A percentile compares a stretch with the other conserved stretches of the same genome.
phyloP scores from a whole-genome alignment of 2,113 vertebrate species.

The Meleagris gallopavo region DNA sequence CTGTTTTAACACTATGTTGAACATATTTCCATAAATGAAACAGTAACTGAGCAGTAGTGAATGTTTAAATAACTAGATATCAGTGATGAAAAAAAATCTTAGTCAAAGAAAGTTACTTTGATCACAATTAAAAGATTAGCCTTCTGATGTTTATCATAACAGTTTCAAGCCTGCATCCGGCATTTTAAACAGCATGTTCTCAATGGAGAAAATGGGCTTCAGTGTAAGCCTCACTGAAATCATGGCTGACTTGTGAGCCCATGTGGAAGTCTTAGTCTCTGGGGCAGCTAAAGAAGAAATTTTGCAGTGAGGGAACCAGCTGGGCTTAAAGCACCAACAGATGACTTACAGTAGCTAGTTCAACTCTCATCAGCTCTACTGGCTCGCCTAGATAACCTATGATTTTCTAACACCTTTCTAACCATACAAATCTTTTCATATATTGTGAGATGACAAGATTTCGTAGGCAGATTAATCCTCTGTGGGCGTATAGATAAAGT shows the following conservation, averaged over 20 bases:
- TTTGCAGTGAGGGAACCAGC: too few species aligned
- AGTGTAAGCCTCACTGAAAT: neutral
- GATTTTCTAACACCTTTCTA: neutral
- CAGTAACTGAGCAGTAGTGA: neutral
- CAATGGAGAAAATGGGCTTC: neutral
- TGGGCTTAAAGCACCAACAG: rapidly evolving
- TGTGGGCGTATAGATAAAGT: too few species aligned
- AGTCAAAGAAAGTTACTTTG: neutral
- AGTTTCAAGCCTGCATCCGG: neutral
- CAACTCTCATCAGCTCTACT: neutral
- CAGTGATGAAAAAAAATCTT: too few species aligned
- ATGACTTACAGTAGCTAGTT: neutral
- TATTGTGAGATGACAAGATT: neutral
- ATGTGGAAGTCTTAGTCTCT: neutral
- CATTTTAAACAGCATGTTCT: neutral
- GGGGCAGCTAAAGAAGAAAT: neutral
- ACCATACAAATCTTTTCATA: neutral
- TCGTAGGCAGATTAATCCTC: neutral
- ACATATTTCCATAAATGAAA: neutral
- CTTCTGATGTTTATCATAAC: neutral
- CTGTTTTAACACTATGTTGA: neutral
- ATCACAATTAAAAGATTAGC: neutral
- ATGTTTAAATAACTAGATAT: neutral
- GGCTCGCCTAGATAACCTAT: neutral
- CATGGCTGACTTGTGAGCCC: rapidly evolving